Percentiles rank a stretch among this genome's conserved stretches.
Conservation (phyloP, 2,888 invertebrate genomes). For the Nomada ferruginata region DNA sequence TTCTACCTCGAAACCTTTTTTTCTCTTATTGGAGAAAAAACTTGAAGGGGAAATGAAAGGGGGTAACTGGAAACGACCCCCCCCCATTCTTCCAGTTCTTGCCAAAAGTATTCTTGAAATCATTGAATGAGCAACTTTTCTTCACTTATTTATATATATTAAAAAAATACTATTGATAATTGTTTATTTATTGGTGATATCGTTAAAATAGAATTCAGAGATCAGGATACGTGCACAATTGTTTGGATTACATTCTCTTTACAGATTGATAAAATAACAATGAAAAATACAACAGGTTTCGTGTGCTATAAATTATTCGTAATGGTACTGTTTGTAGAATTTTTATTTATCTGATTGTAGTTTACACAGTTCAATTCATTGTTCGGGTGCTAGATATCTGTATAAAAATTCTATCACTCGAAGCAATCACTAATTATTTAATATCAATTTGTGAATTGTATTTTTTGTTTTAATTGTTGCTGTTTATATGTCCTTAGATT, state of each 20-base stretch:
- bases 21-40: slow-evolving; percentile 55
- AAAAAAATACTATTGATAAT: neutral
- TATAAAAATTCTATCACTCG: slow-evolving; percentile 4
- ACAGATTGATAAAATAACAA: slow-evolving; percentile 41
- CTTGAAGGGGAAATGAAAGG: slow-evolving; percentile 46
- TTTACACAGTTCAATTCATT: neutral
- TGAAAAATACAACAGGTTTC: slow-evolving; percentile 13
- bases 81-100: neutral
- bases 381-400: neutral
- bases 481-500: neutral
- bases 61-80: slow-evolving; percentile 42
- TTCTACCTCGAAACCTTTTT: slow-evolving; percentile 70
- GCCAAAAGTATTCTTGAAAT: neutral
- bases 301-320: neutral
- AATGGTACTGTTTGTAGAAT: neutral
- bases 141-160: neutral
- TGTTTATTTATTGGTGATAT: neutral
- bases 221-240: neutral
- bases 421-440: neutral
- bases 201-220: neutral
- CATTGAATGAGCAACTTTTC: neutral
- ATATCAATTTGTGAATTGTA: neutral
- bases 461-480: neutral
- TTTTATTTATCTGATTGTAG: neutral
- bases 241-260: slow-evolving; percentile 34